Percentiles rank a stretch among this genome's conserved stretches.
These are phyloP conservation scores for Aporrectodea caliginosa DNA, from an alignment of 1,140 invertebrate genomes.

Conservation along the genomic window DNA sequence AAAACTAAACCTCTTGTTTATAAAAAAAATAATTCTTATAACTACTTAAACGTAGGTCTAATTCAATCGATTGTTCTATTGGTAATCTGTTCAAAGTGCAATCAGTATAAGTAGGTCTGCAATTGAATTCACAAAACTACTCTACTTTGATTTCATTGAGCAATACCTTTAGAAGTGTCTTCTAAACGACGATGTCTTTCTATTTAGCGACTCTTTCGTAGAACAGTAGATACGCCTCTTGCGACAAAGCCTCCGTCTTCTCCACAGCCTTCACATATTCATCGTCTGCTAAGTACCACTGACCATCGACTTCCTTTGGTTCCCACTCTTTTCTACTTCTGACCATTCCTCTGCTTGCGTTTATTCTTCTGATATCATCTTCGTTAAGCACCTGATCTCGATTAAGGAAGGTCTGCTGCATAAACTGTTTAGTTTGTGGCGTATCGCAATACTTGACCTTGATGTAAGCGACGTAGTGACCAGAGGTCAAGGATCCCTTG, in stretches of 20 bases:
- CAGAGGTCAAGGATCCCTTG: neutral
- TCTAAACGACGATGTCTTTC: neutral
- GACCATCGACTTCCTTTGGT: neutral
- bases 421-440: neutral
- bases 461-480: neutral
- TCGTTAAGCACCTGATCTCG: neutral
- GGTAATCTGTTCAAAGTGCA: too few species aligned
- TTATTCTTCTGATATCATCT: neutral
- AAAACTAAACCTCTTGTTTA: too few species aligned
- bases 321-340: neutral
- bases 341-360: neutral
- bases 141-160: too few species aligned
- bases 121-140: too few species aligned
- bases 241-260: neutral
- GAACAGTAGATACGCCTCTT: neutral
- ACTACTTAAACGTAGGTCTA: too few species aligned
- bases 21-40: too few species aligned
- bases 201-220: neutral
- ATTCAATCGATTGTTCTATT: too few species aligned
- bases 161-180: too few species aligned
- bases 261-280: neutral
- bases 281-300: neutral
- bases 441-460: neutral
- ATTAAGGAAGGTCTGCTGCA: neutral
- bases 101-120: too few species aligned